These are phyloP conservation scores for Octonoba sinensis DNA, from an alignment of 2,888 invertebrate species.

Conservation along the genomic window DNA sequence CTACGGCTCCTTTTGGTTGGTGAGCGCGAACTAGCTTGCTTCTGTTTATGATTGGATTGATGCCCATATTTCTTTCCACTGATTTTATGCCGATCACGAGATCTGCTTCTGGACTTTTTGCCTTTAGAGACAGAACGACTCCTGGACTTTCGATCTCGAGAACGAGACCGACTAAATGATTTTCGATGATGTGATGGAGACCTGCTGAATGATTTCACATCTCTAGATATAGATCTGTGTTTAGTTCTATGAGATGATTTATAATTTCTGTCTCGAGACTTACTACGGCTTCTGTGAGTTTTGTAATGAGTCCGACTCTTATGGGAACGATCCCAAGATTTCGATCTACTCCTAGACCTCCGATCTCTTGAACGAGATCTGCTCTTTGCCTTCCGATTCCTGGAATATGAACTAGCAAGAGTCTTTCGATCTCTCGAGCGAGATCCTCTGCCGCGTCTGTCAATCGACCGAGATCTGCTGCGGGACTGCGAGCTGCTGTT, in stretches of 20 bases:
- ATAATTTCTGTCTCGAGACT: neutral
- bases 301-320: neutral
- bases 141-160: slow-evolving; percentile 13
- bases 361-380: slow-evolving; percentile 11
- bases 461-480: slow-evolving; percentile 17
- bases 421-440: slow-evolving; percentile 18
- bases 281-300: neutral
- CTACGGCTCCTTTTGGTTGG: slow-evolving; percentile 15
- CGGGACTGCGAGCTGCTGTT: neutral
- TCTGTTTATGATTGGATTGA: slow-evolving; percentile 26
- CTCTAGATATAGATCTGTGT: neutral
- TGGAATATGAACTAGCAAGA: slow-evolving; percentile 12
- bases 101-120: slow-evolving; percentile 38
- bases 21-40: slow-evolving; percentile 15
- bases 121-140: slow-evolving; percentile 35
- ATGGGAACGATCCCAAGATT: slow-evolving; percentile 10
- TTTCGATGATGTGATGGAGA: slow-evolving; percentile 18
- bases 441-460: slow-evolving; percentile 7
- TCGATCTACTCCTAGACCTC: slow-evolving; percentile 8
- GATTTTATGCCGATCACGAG: slow-evolving; percentile 33
- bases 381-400: slow-evolving; percentile 1
- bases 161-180: slow-evolving; percentile 31
- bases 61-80: slow-evolving; percentile 12
- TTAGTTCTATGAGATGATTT: neutral
- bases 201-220: slow-evolving; percentile 11